phyloP scores from a whole-genome alignment of 2,113 vertebrate genomes.

The Panurus biarmicus region DNA sequence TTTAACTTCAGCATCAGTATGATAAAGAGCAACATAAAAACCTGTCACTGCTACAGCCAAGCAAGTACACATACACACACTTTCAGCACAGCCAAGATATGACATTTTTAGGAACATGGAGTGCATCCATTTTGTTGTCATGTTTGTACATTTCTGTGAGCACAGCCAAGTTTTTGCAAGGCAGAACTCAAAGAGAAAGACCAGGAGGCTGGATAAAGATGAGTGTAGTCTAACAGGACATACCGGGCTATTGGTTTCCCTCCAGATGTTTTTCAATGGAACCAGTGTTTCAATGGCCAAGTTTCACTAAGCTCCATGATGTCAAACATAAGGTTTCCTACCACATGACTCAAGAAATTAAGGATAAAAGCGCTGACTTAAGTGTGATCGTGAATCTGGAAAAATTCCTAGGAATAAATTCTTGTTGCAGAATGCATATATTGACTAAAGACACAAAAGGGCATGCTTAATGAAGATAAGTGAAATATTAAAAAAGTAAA shows the following conservation, averaged over 20 bases:
- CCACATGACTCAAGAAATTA: conserved; percentile 9
- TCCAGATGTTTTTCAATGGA: conserved; percentile 51
- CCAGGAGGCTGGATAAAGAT: conserved; percentile 23
- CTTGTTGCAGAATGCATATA: background rate
- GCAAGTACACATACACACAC: background rate
- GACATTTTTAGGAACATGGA: conserved; percentile 46
- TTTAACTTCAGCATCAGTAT: background rate
- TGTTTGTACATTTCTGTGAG: conserved; percentile 32
- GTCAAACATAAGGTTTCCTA: background rate
- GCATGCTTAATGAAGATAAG: background rate
- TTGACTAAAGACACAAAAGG: background rate
- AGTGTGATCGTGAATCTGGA: background rate
- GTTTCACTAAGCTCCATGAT: background rate
- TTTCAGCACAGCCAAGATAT: background rate
- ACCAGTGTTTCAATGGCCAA: conserved; percentile 38
- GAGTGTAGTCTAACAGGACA: conserved; percentile 25
- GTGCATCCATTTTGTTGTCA: conserved; percentile 39
- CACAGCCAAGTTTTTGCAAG: conserved; percentile 25
- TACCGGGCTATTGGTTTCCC: background rate
- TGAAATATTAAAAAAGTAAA: background rate
- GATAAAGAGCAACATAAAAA: conserved; percentile 31
- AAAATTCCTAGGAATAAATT: conserved; percentile 7
- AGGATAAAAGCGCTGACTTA: background rate
- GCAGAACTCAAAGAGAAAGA: conserved; percentile 30
- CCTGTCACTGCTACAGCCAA: background rate